Percentiles rank a stretch among this genome's conserved stretches.
phyloP scores from a whole-genome alignment of 2,113 vertebrate species.

The Zingel zingel region DNA sequence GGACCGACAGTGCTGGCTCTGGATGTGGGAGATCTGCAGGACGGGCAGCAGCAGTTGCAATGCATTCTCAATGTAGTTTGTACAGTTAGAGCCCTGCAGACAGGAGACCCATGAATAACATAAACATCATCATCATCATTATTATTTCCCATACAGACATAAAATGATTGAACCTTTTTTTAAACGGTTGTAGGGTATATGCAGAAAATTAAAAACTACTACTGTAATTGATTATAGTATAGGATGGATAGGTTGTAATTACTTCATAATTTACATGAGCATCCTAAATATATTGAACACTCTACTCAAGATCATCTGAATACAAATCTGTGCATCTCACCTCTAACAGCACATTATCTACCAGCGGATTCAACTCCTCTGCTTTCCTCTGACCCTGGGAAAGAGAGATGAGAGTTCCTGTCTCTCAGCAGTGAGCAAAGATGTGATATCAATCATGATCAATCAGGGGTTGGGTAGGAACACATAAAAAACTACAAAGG shows the following conservation, averaged over 20 bases:
- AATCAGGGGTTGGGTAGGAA: not conserved
- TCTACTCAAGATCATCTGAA: not conserved
- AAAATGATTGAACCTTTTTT: not conserved
- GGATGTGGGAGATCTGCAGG: constrained; percentile 93
- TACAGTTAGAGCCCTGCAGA: constrained; percentile 92
- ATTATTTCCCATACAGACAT: not conserved
- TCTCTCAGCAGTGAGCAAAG: not conserved
- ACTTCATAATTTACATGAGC: not conserved
- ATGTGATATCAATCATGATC: not conserved
- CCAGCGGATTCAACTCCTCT: constrained; percentile 92
- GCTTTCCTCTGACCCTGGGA: constrained; percentile 92
- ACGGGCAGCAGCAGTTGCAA: constrained; percentile 95
- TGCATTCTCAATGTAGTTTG: constrained; percentile 92
- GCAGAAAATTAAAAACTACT: not conserved
- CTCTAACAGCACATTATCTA: constrained; percentile 90
- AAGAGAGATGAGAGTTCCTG: constrained; percentile 9
- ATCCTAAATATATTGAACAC: not conserved
- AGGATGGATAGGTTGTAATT: not conserved
- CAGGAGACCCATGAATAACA: constrained; percentile 18
- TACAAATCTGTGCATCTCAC: constrained; percentile 79
- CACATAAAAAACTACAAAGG: not conserved
- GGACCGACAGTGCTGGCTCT: constrained; percentile 77
- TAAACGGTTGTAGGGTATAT: not conserved
- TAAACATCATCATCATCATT: not conserved
- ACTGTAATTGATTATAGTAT: not conserved